Percentiles rank a stretch among this genome's conserved stretches.
phyloP scores from a whole-genome alignment of 1,140 invertebrate species.

The Hyphantria cunea region DNA sequence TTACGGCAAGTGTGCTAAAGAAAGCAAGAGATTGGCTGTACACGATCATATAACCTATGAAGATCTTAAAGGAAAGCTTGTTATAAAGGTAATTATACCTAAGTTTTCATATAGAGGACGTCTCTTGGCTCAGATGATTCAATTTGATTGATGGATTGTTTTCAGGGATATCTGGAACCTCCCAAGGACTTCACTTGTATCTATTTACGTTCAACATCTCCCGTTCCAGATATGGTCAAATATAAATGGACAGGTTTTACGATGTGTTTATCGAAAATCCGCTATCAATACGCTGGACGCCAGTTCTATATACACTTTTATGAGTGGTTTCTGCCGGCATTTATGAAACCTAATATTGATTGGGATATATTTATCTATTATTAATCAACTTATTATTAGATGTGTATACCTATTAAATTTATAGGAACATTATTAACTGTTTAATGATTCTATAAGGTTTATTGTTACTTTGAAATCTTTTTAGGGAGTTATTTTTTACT shows the following conservation, averaged over 20 bases:
- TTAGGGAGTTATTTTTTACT: too few species aligned
- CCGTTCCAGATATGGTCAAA: background rate
- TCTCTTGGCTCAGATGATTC: too few species aligned
- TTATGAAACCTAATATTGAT: constrained; percentile 7
- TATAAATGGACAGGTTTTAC: constrained; percentile 19
- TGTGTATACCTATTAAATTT: too few species aligned
- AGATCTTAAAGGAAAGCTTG: constrained; percentile 9
- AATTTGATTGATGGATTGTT: background rate
- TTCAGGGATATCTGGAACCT: background rate
- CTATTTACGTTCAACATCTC: background rate
- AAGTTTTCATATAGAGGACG: too few species aligned
- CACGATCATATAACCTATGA: constrained; percentile 14
- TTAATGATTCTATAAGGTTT: too few species aligned
- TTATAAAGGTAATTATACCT: constrained; percentile 12
- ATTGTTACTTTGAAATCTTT: too few species aligned
- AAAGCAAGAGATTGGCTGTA: background rate
- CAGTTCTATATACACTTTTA: constrained; percentile 15
- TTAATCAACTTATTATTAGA: too few species aligned
- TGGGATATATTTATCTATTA: constrained; percentile 35
- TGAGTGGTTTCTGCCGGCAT: constrained; percentile 31
- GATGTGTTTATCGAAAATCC: constrained; percentile 7
- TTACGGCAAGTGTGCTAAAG: background rate
- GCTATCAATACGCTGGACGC: background rate
- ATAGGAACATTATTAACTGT: too few species aligned
- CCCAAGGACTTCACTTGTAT: background rate